Percentiles rank a stretch among this genome's conserved stretches.
phyloP scores from a whole-genome alignment of 37 sponge, comb jelly and placozoan species.

The Eunapius fragilis region DNA sequence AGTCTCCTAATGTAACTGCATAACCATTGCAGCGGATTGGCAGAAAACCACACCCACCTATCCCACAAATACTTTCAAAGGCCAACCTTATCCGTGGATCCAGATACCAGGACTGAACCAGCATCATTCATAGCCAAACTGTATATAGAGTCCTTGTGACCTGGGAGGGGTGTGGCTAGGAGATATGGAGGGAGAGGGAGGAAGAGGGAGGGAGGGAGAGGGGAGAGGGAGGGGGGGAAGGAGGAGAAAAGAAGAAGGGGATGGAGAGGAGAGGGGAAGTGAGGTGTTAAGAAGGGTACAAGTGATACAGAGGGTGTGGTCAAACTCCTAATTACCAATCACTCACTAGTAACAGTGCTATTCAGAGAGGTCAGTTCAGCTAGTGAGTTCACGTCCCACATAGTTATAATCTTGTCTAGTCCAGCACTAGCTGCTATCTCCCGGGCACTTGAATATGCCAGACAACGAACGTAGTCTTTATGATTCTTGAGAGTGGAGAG shows the following conservation, averaged over 20 bases:
- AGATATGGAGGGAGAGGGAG: no score
- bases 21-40: no score
- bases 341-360: conserved; percentile 89
- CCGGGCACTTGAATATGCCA: conserved; percentile 76
- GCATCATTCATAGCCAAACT: conserved; percentile 76
- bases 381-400: conserved; percentile 93
- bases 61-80: not conserved
- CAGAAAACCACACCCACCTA: no score
- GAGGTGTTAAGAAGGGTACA: no score
- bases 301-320: not conserved
- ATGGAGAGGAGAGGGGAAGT: not conserved
- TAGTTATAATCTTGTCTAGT: conserved; percentile 79
- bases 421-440: conserved; percentile 88
- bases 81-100: conserved; percentile 89
- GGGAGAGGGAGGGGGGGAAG: no score
- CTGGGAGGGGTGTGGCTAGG: no score
- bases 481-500: conserved; percentile 84
- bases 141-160: conserved; percentile 93
- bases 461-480: conserved; percentile 90
- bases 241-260: no score
- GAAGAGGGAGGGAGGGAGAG: no score
- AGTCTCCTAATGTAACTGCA: no score
- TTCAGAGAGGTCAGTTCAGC: conserved; percentile 74
- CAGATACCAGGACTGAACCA: conserved; percentile 80
- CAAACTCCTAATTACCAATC: not conserved